Evolutionary conservation across 2,888 invertebrate genomes (phyloP).

Genomic region (Zhuqinia jingwanae): DNA sequence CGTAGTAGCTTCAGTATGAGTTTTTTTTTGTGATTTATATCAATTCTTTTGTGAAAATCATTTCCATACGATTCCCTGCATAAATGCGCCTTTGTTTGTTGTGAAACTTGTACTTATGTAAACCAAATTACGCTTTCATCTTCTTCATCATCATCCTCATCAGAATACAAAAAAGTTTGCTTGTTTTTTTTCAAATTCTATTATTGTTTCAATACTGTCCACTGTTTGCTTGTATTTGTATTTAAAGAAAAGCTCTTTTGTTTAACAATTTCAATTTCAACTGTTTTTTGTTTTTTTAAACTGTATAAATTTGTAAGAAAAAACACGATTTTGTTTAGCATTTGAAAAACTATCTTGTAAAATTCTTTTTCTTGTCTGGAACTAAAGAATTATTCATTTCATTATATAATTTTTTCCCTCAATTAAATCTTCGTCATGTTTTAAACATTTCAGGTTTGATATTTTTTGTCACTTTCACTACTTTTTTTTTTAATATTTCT

Average conservation of each 20-base stretch:
- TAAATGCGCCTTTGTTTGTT: too few relatives aligned
- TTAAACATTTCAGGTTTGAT: neutral
- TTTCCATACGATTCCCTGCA: too few relatives aligned
- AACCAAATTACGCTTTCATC: too few relatives aligned
- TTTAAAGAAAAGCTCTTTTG: slow-evolving; percentile 47
- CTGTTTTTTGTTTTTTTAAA: slow-evolving; percentile 7
- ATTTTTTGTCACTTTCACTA: neutral
- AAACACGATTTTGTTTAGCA: neutral
- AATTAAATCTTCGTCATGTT: too few relatives aligned
- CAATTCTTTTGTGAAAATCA: too few relatives aligned
- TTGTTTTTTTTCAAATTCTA: neutral
- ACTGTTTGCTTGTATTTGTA: neutral
- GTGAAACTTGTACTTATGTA: too few relatives aligned
- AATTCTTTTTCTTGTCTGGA: too few relatives aligned
- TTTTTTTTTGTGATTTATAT: too few relatives aligned
- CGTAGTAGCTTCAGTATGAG: neutral
- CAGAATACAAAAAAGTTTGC: neutral
- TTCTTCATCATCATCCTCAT: neutral
- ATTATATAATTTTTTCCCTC: too few relatives aligned
- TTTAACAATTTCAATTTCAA: slow-evolving; percentile 35
- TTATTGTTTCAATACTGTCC: slow-evolving; percentile 35
- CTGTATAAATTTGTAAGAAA: neutral
- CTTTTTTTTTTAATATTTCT: neutral
- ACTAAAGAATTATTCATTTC: too few relatives aligned
- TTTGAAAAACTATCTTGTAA: too few relatives aligned